Base-by-base conservation (phyloP, 2,888 invertebrate genomes). In the Chorisops tibialis region DNA sequence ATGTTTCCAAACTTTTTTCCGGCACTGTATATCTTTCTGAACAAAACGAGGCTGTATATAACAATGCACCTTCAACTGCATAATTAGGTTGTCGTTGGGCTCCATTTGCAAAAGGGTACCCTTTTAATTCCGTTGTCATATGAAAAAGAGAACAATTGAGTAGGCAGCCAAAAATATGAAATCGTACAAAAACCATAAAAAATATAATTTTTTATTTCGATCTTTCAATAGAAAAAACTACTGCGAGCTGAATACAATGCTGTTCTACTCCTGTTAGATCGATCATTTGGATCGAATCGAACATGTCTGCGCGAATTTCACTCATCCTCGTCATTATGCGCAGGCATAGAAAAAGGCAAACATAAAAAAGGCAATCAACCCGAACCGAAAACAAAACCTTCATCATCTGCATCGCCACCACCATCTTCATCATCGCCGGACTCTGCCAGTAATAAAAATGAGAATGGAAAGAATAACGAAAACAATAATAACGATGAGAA, bases 401-500 rank as follows among this genome's bases (percentile, higher is more conserved):
- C 21, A 7, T 4, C 18, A 38, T 21, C 18, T 12, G 2, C 45
- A 14, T 48, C 39, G 19, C 22, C 11, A 9, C 5, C 38, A 22
- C 11, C 50, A 7, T 21, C 41, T 6, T 35, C 60, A 61, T 41
- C 63, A 67, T 54, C 63, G 50, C 37, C 39, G 3, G 21, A 19
- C 5, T 12, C 30, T 30, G 6, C 18, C 3, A 9, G 21, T 4
- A 19, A 48, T 45, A 70, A 72, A 60, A 69, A 71, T 11, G 71
- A 72, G 51, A 71, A 75, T 62, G 78, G 81, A 67, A 79, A 82
- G 65, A 79, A 81, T 65, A 83, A 85, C 51, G 85, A 88, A 59
- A 84, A 87, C 63, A 83, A 85, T 52, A 85, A 88, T 59, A 84
- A 87, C 63, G 85, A 87, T 61, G 85, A 86, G 59, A 89, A 89